Conservation (phyloP, 2,797 vertebrate species). For the Podarcis siculus region DNA sequence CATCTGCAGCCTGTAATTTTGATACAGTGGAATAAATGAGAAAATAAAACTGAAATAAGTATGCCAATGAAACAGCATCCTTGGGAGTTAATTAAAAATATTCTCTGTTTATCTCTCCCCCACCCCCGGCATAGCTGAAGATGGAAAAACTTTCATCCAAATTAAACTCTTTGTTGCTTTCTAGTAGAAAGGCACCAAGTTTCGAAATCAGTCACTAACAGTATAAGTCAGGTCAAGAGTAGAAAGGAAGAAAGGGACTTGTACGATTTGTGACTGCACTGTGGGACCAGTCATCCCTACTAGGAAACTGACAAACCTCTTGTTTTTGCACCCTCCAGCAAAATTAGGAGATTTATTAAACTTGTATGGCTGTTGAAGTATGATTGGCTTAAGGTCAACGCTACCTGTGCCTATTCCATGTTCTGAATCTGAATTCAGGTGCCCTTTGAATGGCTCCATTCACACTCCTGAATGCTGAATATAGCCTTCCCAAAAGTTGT, state of each 20-base stretch:
- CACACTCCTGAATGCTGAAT: no score
- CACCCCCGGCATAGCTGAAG: constrained; percentile 19
- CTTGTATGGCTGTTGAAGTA: no score
- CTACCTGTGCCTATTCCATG: no score
- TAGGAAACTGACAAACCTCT: neutral
- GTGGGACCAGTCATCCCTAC: no score
- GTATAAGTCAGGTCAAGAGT: neutral
- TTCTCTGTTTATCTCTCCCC: constrained; percentile 41
- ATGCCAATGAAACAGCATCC: constrained; percentile 41
- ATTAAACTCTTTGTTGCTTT: constrained; percentile 64
- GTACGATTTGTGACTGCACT: neutral
- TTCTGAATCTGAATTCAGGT: no score
- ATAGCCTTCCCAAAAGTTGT: no score
- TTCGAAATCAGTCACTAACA: constrained; percentile 39
- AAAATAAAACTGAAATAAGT: constrained; percentile 37
- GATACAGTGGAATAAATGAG: neutral
- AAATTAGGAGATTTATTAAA: neutral
- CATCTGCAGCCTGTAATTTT: constrained; percentile 28
- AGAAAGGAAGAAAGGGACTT: neutral
- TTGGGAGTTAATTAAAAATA: constrained; percentile 46
- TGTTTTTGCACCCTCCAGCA: neutral
- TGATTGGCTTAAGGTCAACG: no score
- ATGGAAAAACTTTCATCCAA: constrained; percentile 47
- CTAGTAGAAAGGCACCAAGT: constrained; percentile 27
- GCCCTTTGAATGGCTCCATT: no score